Percentiles rank a stretch among this genome's conserved stretches.
Conservation (phyloP, 1,140 invertebrate species). For the Phthorimaea operculella region DNA sequence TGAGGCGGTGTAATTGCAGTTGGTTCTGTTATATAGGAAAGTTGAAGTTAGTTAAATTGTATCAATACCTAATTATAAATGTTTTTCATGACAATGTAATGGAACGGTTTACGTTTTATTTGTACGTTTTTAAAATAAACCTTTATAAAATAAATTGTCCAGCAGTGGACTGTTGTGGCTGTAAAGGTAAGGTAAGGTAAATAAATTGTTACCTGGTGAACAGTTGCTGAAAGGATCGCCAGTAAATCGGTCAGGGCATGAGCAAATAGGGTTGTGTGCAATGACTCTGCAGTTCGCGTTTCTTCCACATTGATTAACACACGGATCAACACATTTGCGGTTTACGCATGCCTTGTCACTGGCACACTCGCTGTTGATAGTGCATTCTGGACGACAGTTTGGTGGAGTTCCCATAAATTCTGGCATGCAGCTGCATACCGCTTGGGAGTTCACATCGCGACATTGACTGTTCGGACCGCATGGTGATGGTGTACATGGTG, state of each 20-base stretch:
- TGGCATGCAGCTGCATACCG: slow-evolving; percentile 74
- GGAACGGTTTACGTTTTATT: no score
- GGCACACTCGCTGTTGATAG: slow-evolving; percentile 77
- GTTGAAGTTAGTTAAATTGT: no score
- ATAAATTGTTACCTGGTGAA: slow-evolving; percentile 32
- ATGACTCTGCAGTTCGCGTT: slow-evolving; percentile 81
- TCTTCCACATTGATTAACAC: slow-evolving; percentile 77
- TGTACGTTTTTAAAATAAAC: no score
- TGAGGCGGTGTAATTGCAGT: slow-evolving; percentile 24
- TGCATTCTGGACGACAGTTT: slow-evolving; percentile 80
- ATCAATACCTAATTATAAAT: no score
- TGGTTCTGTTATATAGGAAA: slow-evolving; percentile 24
- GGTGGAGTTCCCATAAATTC: slow-evolving; percentile 78
- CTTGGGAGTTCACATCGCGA: slow-evolving; percentile 73
- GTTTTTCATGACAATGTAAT: no score
- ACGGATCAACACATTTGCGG: slow-evolving; percentile 81
- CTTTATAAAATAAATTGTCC: background rate
- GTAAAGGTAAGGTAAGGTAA: no score
- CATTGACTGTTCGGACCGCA: slow-evolving; percentile 82
- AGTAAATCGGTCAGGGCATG: slow-evolving; percentile 75
- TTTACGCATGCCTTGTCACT: slow-evolving; percentile 79
- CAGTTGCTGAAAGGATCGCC: slow-evolving; percentile 68
- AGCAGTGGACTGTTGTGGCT: no score
- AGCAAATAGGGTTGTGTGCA: slow-evolving; percentile 79
- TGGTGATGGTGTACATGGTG: slow-evolving; percentile 77